Base-by-base conservation (phyloP, 2,888 invertebrate genomes). In the Enchytraeus crypticus region DNA sequence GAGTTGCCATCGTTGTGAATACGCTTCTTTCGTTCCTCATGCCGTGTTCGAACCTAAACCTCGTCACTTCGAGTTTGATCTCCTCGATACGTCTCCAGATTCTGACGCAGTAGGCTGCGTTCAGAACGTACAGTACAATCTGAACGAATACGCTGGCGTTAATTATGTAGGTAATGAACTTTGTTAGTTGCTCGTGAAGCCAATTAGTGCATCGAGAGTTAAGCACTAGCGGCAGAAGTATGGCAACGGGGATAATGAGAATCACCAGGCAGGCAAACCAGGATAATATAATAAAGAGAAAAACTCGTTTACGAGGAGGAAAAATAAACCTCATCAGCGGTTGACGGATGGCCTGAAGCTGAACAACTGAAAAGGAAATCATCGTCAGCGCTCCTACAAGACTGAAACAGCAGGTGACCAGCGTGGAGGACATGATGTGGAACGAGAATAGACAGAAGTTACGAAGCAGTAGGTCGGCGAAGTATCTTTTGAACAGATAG, bases 331-430 rank as follows among this genome's bases (percentile, higher is more conserved):
- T 62, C 2, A 60, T 46, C 46, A 67, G 53, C 18, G 67, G 67
- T 8, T 45, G 32, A 46, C 67, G 64, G 11, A 67, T 61, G 55
- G 65, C 66, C 30, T 60, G 61, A 43, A 64, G 66, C 59, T 67
- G 67, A n/a, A 59, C 55, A 18, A 57, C 51, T 30, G 64, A 51
- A 32, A 67, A 63, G 8, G 66, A 65, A 3, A 67, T 55, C 61
- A 67, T 59, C 3, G 63, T 64, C 23, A 67, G 53, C 4, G 61
- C 58, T 47, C 60, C 60, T 11, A 66, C 47, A 18, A 65, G 29
- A 5, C 63, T 63, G 30, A 64, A 59, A 3, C 60, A 47, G 5
- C 53, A 51, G 0, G 62, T 56, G 21, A 63, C 63, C 30, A 63
- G 62, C 1, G 53, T 45, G 26, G 60, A 63, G n/a, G 62, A 59